Conservation (phyloP, 2,797 vertebrate genomes). For the Thaleichthys pacificus region DNA sequence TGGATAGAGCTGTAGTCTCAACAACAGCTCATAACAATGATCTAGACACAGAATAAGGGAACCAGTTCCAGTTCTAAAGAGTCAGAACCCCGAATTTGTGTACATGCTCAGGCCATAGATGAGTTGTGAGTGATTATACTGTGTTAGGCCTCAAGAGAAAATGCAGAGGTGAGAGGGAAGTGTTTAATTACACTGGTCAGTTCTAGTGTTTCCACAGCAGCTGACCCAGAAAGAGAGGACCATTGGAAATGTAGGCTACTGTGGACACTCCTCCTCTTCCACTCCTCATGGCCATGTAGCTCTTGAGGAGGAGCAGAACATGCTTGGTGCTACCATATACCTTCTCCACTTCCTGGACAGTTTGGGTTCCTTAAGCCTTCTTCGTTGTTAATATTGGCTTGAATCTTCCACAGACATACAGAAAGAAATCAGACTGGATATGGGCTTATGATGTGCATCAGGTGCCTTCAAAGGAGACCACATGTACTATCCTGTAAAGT, state of each 20-base stretch:
- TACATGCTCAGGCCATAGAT: conserved; percentile 45
- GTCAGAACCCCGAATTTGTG: conserved; percentile 33
- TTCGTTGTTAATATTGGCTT: conserved; percentile 23
- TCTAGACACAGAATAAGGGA: conserved; percentile 22
- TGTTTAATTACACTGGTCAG: conserved; percentile 1
- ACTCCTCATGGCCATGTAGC: background rate
- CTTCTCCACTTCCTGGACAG: background rate
- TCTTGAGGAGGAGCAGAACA: background rate
- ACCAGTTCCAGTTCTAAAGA: conserved; percentile 34
- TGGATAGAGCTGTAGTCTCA: background rate
- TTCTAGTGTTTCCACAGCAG: conserved; percentile 33
- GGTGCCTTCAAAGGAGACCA: conserved; percentile 34
- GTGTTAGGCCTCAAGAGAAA: conserved; percentile 23
- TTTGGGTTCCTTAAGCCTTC: background rate
- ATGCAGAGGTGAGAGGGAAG: conserved; percentile 20
- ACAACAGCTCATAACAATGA: background rate
- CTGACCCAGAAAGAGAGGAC: conserved; percentile 31
- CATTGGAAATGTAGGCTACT: conserved; percentile 15
- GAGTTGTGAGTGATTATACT: conserved; percentile 33
- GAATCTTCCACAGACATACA: conserved; percentile 35
- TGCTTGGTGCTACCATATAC: too few species aligned
- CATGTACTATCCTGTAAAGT: conserved; percentile 37
- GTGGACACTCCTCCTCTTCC: conserved; percentile 5
- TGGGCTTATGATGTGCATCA: conserved; percentile 23
- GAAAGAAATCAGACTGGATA: conserved; percentile 28